Base-by-base conservation (phyloP, 2,113 vertebrate species). In the Otolemur garnettii region DNA sequence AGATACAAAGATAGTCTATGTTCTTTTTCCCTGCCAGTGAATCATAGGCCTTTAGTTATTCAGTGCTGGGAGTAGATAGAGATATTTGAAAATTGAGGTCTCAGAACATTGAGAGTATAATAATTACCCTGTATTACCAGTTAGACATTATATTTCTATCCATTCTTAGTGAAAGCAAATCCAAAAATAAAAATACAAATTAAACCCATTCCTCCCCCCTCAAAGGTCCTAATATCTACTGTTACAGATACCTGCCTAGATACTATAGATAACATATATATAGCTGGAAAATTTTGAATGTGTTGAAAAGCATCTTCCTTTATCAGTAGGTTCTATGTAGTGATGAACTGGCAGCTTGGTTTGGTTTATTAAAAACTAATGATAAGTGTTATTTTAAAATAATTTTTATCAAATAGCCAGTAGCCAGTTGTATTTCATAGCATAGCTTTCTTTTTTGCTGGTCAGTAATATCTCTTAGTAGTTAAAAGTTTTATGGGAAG, bases 51-150 rank as follows among this genome's bases (percentile, higher is more conserved):
- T 84, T 5, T 6, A 82, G 22, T 72, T 87, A 60, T 50, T 50
- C 28, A 22, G 1, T 78, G 28, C 60, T 62, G 59, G 28, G 19
- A 5, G 1, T n/a, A 64, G 11, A 81, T 57, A 78, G 38, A 21
- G 11, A 5, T 35, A 64, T 95, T 94, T 90, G 80, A 90, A 95
- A 83, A 88, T 66, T 66, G 42, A 94, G 33, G 33, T 53, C 35
- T 74, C 12, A 59, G 45, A 18, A 53, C 68, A 85, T 35, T 55
- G 22, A 90, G 28, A 71, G 5, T 72, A 14, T 92, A 45, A 28
- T 78, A 60, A 66, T 69, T 87, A 74, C 30, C 15, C 6, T n/a
- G 0, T 64, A 2, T 86, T 81, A 62, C 14, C 78, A 30, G 10
- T 83, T 93, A 75, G 33, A 59, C 64, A 33, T 26, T 93, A 24